Evolutionary conservation across 2,888 invertebrate genomes (phyloP), one percentile per base, ranked within the genome.

Genomic region (Meloe dianella): DNA sequence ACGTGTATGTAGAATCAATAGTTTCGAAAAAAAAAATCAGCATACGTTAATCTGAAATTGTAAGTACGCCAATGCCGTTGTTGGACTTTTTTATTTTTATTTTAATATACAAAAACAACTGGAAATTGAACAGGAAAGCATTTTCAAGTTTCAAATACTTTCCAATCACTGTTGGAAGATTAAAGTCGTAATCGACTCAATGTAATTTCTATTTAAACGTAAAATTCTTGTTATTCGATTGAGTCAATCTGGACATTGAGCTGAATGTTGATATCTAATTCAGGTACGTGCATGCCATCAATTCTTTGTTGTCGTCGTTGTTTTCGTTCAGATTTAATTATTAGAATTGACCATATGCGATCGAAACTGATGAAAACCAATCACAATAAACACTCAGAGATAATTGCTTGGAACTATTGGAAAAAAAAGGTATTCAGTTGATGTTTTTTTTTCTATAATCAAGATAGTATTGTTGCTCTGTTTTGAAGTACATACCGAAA

Each of bases 341-440:
- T 60, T 32, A 32, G 47, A 64, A 64, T 61, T 20, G 20, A 47
- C 57, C 63, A 66, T 63, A 60, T 63, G 63, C 58, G 57, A 57
- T 67, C 60, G 64, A 64, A 61, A 61, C 60, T 56, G 51, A 63
- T 60, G 57, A 61, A 61, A 67, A 64, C 64, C 61, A 67, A 67
- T 67, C 67, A 67, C 51, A 61, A 17, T 51, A 66, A 64, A 67
- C 35, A 32, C 47, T 51, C n/a, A 35, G 58, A 67, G 35, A 27
- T 27, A 27, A 27, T 27, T 27, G 27, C 27, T n/a, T n/a, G n/a
- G n/a, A n/a, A n/a, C n/a, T n/a, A n/a, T n/a, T n/a, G n/a, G n/a
- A n/a, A n/a, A n/a, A n/a, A n/a, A n/a, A n/a, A n/a, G n/a, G n/a
- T n/a, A n/a, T n/a, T n/a, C n/a, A n/a, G n/a, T n/a, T n/a, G n/a